Base-by-base conservation (phyloP, 2,797 vertebrate species). In the Takifugu rubripes region DNA sequence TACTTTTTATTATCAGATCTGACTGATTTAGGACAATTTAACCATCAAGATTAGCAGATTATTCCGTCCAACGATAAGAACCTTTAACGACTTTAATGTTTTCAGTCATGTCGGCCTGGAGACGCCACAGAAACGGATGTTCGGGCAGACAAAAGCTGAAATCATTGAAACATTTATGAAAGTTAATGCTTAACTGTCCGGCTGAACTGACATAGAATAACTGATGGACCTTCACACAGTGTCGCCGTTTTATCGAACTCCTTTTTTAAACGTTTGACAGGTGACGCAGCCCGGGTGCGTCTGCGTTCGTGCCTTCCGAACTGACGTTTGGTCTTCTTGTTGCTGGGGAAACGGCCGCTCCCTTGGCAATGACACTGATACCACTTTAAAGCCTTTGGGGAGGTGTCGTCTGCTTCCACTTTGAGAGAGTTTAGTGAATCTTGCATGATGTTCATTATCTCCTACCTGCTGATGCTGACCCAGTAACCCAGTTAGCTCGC, bases 401-500 rank as follows among this genome's bases (percentile, higher is more conserved):
- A 44, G n/a, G 43, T 8, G n/a, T 44, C 15, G 43, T 8, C 31
- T 7, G 43, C 43, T 44, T 44, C 43, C 43, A 8, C 43, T 44
- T 14, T 11, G 1, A 40, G 11, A 2, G n/a, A 7, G 16, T 25
- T 48, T 11, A 48, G 46, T 10, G 21, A 48, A 14, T 48, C 8
- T 12, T 25, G 46, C 46, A 48, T 48, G 21, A 24, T 12, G 21
- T 5, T 48, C 10, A 12, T 48, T 10, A 25, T 21, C 10, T 48
- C 45, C 43, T 44, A 44, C 46, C 46, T 24, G 46, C 46, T 21
- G 46, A 48, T 21, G 46, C 46, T 48, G 21, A 48, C 46, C 46
- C 46, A 48, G n/a, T 48, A 14, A 48, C 46, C 46, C 46, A 48
- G 21, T 48, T 48, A 24, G 17, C 0, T 9, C 21, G 11, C 46